Evolutionary conservation across 2,113 vertebrate species (phyloP).

Genomic region (Paratilapia polleni): DNA sequence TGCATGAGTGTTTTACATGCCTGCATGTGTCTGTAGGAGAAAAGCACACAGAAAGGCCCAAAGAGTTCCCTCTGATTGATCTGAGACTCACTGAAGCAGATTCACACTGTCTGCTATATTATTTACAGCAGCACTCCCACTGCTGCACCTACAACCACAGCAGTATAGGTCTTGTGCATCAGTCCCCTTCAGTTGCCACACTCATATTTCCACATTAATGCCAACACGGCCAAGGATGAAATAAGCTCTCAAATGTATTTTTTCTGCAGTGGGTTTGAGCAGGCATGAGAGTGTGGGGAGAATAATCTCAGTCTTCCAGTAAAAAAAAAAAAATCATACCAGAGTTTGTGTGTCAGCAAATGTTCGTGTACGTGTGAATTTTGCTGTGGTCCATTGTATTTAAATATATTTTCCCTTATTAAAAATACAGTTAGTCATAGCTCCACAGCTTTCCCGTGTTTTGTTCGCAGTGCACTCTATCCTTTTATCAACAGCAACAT

Average conservation of each 20-base stretch:
- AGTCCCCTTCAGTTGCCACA: slow-evolving; percentile 19
- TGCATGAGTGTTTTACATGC: slow-evolving; percentile 14
- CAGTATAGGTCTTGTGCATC: slow-evolving; percentile 2
- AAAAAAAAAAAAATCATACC: slow-evolving; percentile 9
- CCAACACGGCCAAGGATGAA: slow-evolving; percentile 35
- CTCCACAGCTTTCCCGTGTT: not conserved
- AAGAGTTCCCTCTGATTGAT: slow-evolving; percentile 7
- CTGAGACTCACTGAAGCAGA: not conserved
- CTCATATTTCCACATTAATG: slow-evolving; percentile 54
- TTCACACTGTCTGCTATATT: slow-evolving; percentile 21
- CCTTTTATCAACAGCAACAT: slow-evolving; percentile 53
- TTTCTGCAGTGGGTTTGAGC: slow-evolving; percentile 3
- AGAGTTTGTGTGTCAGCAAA: slow-evolving; percentile 2
- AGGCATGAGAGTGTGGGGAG: slow-evolving; percentile 10
- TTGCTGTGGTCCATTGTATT: not conserved
- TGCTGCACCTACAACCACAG: slow-evolving; percentile 12
- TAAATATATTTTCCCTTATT: slow-evolving; percentile 6
- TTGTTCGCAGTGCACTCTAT: not conserved
- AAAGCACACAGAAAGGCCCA: slow-evolving; percentile 1
- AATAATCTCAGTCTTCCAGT: not conserved
- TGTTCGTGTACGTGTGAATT: not conserved
- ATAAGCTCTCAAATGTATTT: slow-evolving; percentile 41
- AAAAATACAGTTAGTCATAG: not conserved
- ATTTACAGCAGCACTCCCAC: slow-evolving; percentile 23
- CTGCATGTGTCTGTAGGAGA: not conserved